Percentiles rank a stretch among this genome's conserved stretches.
Conservation (phyloP, 2,888 invertebrate species). For the Glaucopsyche alexis region DNA sequence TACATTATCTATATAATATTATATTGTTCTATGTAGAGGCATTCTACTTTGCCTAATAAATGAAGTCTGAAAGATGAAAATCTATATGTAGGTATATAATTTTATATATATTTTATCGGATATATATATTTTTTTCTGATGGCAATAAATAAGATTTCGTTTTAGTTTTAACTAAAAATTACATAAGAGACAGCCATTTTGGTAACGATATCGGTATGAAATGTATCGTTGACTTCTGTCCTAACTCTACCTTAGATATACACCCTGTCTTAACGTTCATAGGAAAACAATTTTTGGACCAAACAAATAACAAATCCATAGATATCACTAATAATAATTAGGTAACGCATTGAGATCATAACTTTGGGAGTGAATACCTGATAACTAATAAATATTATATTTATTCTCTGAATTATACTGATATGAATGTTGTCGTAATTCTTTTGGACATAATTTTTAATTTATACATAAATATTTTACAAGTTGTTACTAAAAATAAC, state of each 20-base stretch:
- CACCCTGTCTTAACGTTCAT: conserved; percentile 61
- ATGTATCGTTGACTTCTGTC: conserved; percentile 46
- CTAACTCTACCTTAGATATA: conserved; percentile 76
- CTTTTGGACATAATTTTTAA: neutral
- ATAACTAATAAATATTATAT: conserved; percentile 42
- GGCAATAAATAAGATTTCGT: too few species aligned
- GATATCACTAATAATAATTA: conserved; percentile 24
- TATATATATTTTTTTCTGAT: too few species aligned
- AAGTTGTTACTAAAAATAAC: neutral
- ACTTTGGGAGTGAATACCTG: conserved; percentile 40
- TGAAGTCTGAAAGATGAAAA: too few species aligned
- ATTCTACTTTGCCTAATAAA: too few species aligned
- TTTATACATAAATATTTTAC: neutral
- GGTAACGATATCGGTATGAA: neutral
- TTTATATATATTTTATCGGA: too few species aligned
- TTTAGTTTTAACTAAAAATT: neutral
- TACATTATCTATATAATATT: too few species aligned
- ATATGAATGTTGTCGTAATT: conserved; percentile 49
- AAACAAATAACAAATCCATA: conserved; percentile 34
- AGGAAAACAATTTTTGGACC: conserved; percentile 15
- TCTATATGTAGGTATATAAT: too few species aligned
- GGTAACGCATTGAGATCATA: conserved; percentile 37
- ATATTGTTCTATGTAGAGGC: too few species aligned
- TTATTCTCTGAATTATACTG: conserved; percentile 54
- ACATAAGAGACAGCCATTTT: conserved; percentile 5